These are phyloP conservation scores for Xanthorhoe spadicearia DNA, from an alignment of 2,888 invertebrate genomes.

Conservation along the genomic window DNA sequence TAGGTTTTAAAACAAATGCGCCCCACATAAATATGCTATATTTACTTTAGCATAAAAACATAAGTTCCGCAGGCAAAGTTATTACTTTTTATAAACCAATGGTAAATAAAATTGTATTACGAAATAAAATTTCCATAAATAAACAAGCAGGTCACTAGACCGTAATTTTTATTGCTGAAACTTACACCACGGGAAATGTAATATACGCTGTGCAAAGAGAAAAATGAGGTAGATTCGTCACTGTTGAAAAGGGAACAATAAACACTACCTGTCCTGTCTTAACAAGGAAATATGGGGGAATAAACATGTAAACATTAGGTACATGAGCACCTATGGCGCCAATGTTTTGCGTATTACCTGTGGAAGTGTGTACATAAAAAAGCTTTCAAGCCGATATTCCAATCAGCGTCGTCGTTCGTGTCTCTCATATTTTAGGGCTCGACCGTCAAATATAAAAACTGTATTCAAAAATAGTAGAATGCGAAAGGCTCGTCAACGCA, in stretches of 20 bases:
- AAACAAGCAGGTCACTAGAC: background rate
- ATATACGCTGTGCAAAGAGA: slow-evolving; percentile 9
- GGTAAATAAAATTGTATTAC: background rate
- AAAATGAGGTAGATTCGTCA: slow-evolving; percentile 33
- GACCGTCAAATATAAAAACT: slow-evolving; percentile 8
- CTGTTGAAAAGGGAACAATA: slow-evolving; percentile 39
- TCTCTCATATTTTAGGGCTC: slow-evolving; percentile 57
- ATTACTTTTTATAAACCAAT: background rate
- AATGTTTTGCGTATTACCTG: slow-evolving; percentile 59
- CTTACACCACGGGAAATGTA: background rate
- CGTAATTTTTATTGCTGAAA: background rate
- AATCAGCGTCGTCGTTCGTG: slow-evolving; percentile 62
- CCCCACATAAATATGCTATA: background rate
- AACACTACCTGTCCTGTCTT: slow-evolving; percentile 38
- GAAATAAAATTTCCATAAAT: background rate
- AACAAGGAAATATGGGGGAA: slow-evolving; percentile 49
- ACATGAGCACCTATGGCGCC: slow-evolving; percentile 52
- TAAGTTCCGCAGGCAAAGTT: background rate
- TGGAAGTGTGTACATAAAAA: slow-evolving; percentile 69
- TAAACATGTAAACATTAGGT: slow-evolving; percentile 55
- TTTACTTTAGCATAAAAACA: background rate
- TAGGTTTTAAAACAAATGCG: background rate
- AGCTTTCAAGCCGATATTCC: slow-evolving; percentile 69
- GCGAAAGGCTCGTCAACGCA: too few relatives aligned
- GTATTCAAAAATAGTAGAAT: background rate